phyloP scores from a whole-genome alignment of 2,113 vertebrate genomes.

The Nansenia antarctica region DNA sequence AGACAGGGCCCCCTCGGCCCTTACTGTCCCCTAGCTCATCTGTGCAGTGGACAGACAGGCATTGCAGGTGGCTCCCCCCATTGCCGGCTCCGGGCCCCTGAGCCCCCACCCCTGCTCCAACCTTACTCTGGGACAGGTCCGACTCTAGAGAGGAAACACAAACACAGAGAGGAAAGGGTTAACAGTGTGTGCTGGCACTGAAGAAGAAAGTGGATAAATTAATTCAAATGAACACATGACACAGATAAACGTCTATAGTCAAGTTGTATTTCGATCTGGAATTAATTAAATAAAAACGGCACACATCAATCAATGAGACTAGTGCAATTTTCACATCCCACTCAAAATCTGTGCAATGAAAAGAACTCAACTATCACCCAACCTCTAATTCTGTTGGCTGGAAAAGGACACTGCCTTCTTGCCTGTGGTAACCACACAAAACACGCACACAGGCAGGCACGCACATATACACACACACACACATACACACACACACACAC shows the following conservation, averaged over 20 bases:
- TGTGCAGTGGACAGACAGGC: slow-evolving; percentile 97
- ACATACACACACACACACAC: slow-evolving; percentile 12
- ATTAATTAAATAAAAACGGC: background rate
- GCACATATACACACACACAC: slow-evolving; percentile 17
- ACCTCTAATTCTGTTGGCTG: slow-evolving; percentile 20
- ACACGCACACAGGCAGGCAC: no score
- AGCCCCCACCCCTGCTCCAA: slow-evolving; percentile 56
- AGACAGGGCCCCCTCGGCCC: slow-evolving; percentile 88
- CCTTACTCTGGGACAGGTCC: slow-evolving; percentile 89
- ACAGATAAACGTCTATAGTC: background rate
- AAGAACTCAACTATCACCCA: slow-evolving; percentile 55
- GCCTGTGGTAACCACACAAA: slow-evolving; percentile 2
- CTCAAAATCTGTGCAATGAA: slow-evolving; percentile 69
- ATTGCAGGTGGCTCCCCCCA: slow-evolving; percentile 92
- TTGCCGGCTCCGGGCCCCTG: slow-evolving; percentile 69
- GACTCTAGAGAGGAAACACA: slow-evolving; percentile 77
- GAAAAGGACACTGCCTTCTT: slow-evolving; percentile 23
- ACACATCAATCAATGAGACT: slow-evolving; percentile 62
- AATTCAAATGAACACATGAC: background rate
- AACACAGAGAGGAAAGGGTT: slow-evolving; percentile 50
- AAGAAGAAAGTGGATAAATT: background rate
- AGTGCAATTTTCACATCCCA: slow-evolving; percentile 70
- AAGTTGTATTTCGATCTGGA: background rate
- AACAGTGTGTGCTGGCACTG: slow-evolving; percentile 9
- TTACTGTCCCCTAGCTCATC: slow-evolving; percentile 93